These are phyloP conservation scores for Drosophila ficusphila DNA, from an alignment of 1,140 invertebrate species.

Conservation along the genomic window DNA sequence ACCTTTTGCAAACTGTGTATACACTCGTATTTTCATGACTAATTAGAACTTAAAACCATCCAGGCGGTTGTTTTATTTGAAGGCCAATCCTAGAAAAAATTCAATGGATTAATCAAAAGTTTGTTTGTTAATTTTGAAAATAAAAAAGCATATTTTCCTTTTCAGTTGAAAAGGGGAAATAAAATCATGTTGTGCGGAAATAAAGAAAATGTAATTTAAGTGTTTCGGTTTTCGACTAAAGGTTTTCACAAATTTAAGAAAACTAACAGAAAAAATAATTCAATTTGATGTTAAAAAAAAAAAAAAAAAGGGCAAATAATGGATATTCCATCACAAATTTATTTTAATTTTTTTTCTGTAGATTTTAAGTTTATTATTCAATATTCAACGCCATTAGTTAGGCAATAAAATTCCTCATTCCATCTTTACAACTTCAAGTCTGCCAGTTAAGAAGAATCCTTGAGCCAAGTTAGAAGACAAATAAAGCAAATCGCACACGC, in stretches of 20 bases:
- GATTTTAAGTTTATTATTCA: too few species aligned
- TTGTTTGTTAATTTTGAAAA: too few species aligned
- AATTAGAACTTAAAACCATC: constrained; percentile 34
- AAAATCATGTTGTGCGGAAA: too few species aligned
- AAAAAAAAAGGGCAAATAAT: too few species aligned
- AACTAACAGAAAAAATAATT: too few species aligned
- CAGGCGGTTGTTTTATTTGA: constrained; percentile 22
- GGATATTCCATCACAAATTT: too few species aligned
- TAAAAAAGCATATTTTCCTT: too few species aligned
- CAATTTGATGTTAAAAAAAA: too few species aligned
- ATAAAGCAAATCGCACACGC: constrained; percentile 31
- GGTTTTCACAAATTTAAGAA: too few species aligned
- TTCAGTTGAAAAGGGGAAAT: too few species aligned
- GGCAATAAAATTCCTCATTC: constrained; percentile 58
- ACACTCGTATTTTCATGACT: constrained; percentile 30
- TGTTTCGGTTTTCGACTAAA: too few species aligned
- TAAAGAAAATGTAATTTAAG: too few species aligned
- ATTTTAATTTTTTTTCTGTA: background rate
- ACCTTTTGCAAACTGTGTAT: constrained; percentile 4
- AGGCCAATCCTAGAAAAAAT: constrained; percentile 15
- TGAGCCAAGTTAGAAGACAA: constrained; percentile 15
- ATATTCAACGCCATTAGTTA: constrained; percentile 2
- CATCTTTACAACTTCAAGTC: constrained; percentile 39
- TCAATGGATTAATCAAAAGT: constrained; percentile 1
- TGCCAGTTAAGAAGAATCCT: constrained; percentile 24